phyloP scores from a whole-genome alignment of 2,888 invertebrate species.

The Chaitophorus viminalis region DNA sequence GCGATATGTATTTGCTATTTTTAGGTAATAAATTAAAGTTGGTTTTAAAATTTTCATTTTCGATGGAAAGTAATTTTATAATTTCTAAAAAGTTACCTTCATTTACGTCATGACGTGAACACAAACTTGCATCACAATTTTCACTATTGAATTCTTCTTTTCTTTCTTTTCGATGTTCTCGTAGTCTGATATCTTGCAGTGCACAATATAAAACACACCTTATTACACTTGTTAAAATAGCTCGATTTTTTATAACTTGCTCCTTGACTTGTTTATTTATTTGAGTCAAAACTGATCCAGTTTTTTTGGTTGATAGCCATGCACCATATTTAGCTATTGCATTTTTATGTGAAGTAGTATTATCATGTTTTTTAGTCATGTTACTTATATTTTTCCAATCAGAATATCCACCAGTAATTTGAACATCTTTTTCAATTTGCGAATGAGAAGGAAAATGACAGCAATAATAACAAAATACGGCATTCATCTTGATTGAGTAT shows the following conservation, averaged over 20 bases:
- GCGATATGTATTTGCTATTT: constrained; percentile 12
- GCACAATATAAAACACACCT: constrained; percentile 2
- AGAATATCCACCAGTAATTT: constrained; percentile 29
- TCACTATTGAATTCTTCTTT: constrained; percentile 13
- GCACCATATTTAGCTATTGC: neutral
- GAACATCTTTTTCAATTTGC: constrained; percentile 17
- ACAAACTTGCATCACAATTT: constrained; percentile 19
- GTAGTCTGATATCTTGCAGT: constrained; percentile 2
- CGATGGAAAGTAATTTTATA: constrained; percentile 16
- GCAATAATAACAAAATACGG: constrained; percentile 24
- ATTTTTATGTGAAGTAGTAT: neutral
- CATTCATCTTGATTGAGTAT: constrained; percentile 27
- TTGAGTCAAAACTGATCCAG: constrained; percentile 9
- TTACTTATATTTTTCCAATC: constrained; percentile 38
- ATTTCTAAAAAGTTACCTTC: constrained; percentile 36
- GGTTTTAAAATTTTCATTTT: constrained; percentile 27
- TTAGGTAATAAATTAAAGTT: constrained; percentile 26
- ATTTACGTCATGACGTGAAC: constrained; percentile 20
- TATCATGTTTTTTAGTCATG: neutral
- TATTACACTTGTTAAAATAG: neutral
- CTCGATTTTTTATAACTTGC: constrained; percentile 1
- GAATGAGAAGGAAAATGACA: constrained; percentile 6
- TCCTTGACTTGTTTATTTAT: neutral
- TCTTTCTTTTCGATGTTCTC: neutral
- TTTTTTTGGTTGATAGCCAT: constrained; percentile 19